Evolutionary conservation across 2,797 vertebrate species (phyloP), one percentile per base, ranked within the genome.

Genomic region (Anisognathus igniventris): DNA sequence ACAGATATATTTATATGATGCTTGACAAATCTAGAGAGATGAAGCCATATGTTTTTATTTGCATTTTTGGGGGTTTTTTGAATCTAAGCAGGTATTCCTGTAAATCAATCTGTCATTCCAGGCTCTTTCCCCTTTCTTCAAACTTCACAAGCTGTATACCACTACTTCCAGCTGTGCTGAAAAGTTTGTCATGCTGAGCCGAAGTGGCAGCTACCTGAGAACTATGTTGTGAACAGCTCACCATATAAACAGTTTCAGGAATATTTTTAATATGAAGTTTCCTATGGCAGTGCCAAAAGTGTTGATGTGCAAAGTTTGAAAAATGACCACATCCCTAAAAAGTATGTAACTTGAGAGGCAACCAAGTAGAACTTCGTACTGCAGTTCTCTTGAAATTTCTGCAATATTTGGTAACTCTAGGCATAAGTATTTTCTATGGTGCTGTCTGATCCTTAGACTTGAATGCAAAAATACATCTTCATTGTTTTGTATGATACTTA

Each of bases 11-110:
- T 90, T 86, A 62, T 54, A n/a, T 53, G 33, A 70, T 51, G 24
- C 30, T 77, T 91, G 44, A 64, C 40, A 83, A 16, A 78, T 80
- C 58, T 86, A 47, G 37, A 42, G 31, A 92, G 50, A 72, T 88
- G 31, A 67, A 88, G 27, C 70, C 56, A 31, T 77, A 80, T 86
- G 72, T 88, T 90, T 92, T 83, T 92, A 47, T 94, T 90, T 92
- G 68, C 0, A 1, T n/a, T 94, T 91, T 51, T 0, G 28, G 33
- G 30, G 40, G 19, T 22, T 90, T 79, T 88, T 90, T 70, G 24
- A 80, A 8, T 95, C 40, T 86, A 73, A 92, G 31, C 33, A 81
- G 54, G 40, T 67, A 76, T 92, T 93, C 57, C 35, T 58, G 6
- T 78, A 58, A 78, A 81, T 80, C 42, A 77, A 0, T 71, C 73